A percentile compares a stretch with the other conserved stretches of the same genome.
phyloP scores from a whole-genome alignment of 2,888 invertebrate genomes.

The Eristalis pertinax region DNA sequence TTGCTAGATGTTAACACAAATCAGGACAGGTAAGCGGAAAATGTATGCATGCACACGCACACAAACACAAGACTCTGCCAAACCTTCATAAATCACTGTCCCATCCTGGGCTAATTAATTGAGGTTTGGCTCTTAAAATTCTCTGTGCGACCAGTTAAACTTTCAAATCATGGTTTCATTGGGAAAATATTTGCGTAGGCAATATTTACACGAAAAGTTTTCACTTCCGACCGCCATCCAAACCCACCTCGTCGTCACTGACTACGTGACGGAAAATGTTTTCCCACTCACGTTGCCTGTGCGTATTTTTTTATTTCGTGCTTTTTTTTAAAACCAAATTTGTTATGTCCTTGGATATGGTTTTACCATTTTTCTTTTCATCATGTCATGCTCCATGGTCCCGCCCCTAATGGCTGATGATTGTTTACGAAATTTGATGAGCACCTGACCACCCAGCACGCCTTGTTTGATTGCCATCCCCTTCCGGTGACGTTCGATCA shows the following conservation, averaged over 20 bases:
- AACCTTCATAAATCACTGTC: constrained; percentile 68
- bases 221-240: background rate
- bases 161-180: constrained; percentile 64
- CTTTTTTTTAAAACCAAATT: constrained; percentile 9
- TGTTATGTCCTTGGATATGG: constrained; percentile 13
- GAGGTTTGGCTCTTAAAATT: constrained; percentile 66
- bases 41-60: constrained; percentile 3
- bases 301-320: constrained; percentile 27
- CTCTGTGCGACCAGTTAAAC: constrained; percentile 62
- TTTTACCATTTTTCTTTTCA: constrained; percentile 7
- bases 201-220: constrained; percentile 67
- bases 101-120: constrained; percentile 55
- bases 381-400: background rate
- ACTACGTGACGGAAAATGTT: constrained; percentile 61
- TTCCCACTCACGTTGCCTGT: constrained; percentile 62
- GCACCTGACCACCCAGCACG: constrained; percentile 39
- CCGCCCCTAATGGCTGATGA: constrained; percentile 58
- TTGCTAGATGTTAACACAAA: constrained; percentile 62
- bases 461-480: background rate
- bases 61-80: background rate
- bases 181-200: constrained; percentile 67
- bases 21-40: constrained; percentile 58
- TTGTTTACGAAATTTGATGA: constrained; percentile 53
- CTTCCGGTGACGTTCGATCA: background rate
- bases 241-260: constrained; percentile 22